Evolutionary conservation across 2,797 vertebrate genomes (phyloP), one percentile per base, ranked within the genome.

Genomic region (Peromyscus melanophrys): DNA sequence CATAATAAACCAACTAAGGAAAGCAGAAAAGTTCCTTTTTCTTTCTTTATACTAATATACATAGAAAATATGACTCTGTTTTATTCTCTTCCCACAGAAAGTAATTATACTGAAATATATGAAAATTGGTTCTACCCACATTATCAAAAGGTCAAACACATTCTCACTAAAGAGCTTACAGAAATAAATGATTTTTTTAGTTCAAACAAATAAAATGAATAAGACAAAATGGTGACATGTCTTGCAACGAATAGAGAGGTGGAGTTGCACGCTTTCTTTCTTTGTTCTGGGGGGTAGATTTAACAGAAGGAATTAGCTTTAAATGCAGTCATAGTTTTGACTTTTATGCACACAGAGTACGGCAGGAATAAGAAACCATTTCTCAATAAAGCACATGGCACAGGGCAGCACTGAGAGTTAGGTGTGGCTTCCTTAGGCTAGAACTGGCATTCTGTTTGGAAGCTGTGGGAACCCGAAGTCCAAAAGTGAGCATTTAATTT

Each of bases 361-460:
- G 4, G 2, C 73, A 57, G 17, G 49, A 23, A 52, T 2, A 86
- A 89, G 55, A 94, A 92, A 59, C 27, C 4, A 85, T 17, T 86
- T 93, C 49, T 71, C 31, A 86, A 13, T n/a, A 75, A 90, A 92
- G 52, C 23, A 85, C 83, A 78, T 7, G n/a, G 55, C 31, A 34
- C 25, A 29, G 2, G 27, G 49, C 3, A 93, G 25, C 29, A 40
- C 9, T 29, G 63, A 81, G 73, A 71, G 12, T 92, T 78, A 75
- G 77, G 11, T 29, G 27, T 49, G n/a, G 10, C 67, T 95, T 92
- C 55, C 40, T 83, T n/a, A n/a, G 57, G 21, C 84, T 81, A 76
- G 63, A 89, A 91, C 86, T 89, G 93, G 52, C 95, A 92, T 87
- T 73, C 25, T 69, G 6, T 96, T 92, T 96, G 46, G 87, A 90